A percentile compares a stretch with the other conserved stretches of the same genome.
Evolutionary conservation across 2,797 vertebrate species (phyloP).

Genomic region (Alcedo quadribrachys): DNA sequence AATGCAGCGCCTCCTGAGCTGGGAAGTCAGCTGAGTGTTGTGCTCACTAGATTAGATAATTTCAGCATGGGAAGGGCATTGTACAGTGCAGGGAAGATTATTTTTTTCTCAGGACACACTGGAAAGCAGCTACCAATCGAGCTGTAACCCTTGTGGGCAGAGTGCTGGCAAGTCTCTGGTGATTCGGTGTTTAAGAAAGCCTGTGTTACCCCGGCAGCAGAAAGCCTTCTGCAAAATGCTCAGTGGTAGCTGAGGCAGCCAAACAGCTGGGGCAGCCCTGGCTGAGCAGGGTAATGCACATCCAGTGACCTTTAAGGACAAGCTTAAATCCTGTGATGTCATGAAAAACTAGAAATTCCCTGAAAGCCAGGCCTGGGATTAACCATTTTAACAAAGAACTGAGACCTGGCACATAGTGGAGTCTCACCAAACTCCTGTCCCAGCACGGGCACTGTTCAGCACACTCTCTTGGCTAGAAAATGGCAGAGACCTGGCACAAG

Average conservation of each 20-base stretch:
- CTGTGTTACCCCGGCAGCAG: neutral
- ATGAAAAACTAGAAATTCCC: neutral
- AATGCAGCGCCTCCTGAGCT: conserved; percentile 62
- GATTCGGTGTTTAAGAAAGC: neutral
- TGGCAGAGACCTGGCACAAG: neutral
- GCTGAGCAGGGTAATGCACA: neutral
- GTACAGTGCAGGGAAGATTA: neutral
- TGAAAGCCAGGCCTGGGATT: neutral
- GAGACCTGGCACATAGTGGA: neutral
- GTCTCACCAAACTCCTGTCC: neutral
- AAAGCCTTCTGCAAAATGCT: neutral
- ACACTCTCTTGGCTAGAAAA: neutral
- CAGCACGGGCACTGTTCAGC: neutral
- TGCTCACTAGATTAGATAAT: conserved; percentile 60
- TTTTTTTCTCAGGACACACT: neutral
- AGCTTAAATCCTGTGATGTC: neutral
- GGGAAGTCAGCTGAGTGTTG: conserved; percentile 64
- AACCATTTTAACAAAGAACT: neutral
- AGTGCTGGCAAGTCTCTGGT: neutral
- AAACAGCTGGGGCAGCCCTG: neutral
- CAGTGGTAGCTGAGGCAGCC: neutral
- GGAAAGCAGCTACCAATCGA: conserved; percentile 18
- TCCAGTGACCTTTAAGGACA: neutral
- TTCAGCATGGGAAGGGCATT: conserved; percentile 43
- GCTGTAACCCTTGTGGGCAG: conserved; percentile 8